Percentiles rank a stretch among this genome's conserved stretches.
phyloP scores from a whole-genome alignment of 2,888 invertebrate species.

The Drosophila colorata region DNA sequence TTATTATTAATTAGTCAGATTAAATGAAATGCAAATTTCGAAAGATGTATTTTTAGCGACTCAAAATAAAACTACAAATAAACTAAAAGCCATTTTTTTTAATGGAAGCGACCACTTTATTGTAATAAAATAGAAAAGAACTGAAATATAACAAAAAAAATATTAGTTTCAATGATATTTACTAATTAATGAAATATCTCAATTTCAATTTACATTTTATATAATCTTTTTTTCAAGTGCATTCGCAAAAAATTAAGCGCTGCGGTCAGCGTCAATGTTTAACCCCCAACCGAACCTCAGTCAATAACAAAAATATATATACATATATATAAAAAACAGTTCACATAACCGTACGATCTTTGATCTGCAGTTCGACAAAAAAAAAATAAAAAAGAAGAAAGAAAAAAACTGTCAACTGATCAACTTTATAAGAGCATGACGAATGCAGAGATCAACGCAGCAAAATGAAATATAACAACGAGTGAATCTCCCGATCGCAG shows the following conservation, averaged over 20 bases:
- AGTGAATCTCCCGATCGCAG: constrained; percentile 35
- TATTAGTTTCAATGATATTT: too few species aligned
- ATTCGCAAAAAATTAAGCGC: constrained; percentile 25
- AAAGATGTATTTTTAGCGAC: too few species aligned
- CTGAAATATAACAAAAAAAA: too few species aligned
- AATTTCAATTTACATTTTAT: too few species aligned
- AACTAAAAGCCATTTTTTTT: too few species aligned
- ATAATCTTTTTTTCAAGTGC: constrained; percentile 29
- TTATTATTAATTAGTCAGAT: too few species aligned
- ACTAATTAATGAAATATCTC: too few species aligned
- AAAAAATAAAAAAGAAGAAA: not conserved
- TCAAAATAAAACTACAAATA: too few species aligned
- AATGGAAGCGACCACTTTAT: too few species aligned
- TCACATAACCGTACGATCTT: constrained; percentile 74
- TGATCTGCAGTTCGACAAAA: constrained; percentile 64
- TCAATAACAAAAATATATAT: constrained; percentile 16
- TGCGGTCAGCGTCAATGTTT: constrained; percentile 67
- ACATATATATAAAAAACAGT: constrained; percentile 21
- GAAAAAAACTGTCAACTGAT: constrained; percentile 77
- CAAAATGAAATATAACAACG: constrained; percentile 19
- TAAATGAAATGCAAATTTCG: too few species aligned
- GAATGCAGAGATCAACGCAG: constrained; percentile 58
- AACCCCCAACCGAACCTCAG: constrained; percentile 52
- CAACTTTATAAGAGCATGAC: constrained; percentile 72
- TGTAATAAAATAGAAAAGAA: too few species aligned